phyloP scores from a whole-genome alignment of 2,797 vertebrate species.

The Halcyon smyrnensis region DNA sequence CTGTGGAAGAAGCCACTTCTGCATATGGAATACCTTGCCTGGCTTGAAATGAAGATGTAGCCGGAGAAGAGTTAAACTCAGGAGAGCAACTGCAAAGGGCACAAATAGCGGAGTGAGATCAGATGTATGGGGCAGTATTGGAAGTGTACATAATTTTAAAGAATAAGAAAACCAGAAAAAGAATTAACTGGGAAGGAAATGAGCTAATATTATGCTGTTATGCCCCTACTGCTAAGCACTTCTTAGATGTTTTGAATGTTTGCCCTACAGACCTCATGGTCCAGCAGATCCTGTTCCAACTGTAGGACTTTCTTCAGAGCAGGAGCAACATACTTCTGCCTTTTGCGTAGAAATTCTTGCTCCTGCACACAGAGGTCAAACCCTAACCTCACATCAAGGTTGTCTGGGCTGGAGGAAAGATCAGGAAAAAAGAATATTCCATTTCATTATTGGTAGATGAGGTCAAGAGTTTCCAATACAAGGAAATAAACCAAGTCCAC shows the following conservation, averaged over 20 bases:
- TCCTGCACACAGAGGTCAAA: conserved; percentile 83
- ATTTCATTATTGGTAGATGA: background rate
- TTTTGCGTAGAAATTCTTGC: conserved; percentile 81
- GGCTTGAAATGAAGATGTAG: background rate
- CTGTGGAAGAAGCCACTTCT: background rate
- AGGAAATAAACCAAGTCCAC: background rate
- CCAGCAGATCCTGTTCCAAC: conserved; percentile 72
- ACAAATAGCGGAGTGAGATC: background rate
- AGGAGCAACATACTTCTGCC: conserved; percentile 71
- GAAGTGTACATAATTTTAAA: background rate
- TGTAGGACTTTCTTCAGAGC: conserved; percentile 82
- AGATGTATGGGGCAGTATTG: background rate
- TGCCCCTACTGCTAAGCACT: background rate
- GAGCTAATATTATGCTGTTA: background rate
- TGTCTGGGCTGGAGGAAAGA: conserved; percentile 57
- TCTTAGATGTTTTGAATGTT: background rate
- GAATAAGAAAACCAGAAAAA: background rate
- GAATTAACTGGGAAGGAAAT: background rate
- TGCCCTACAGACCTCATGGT: conserved; percentile 77
- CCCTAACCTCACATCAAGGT: conserved; percentile 82
- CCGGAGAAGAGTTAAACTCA: background rate
- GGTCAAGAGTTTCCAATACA: background rate
- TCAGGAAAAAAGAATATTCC: background rate
- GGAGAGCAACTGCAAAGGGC: background rate
- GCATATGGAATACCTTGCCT: background rate